These are phyloP conservation scores for Sardinella longiceps DNA, from an alignment of 2,797 vertebrate genomes.

Conservation along the genomic window DNA sequence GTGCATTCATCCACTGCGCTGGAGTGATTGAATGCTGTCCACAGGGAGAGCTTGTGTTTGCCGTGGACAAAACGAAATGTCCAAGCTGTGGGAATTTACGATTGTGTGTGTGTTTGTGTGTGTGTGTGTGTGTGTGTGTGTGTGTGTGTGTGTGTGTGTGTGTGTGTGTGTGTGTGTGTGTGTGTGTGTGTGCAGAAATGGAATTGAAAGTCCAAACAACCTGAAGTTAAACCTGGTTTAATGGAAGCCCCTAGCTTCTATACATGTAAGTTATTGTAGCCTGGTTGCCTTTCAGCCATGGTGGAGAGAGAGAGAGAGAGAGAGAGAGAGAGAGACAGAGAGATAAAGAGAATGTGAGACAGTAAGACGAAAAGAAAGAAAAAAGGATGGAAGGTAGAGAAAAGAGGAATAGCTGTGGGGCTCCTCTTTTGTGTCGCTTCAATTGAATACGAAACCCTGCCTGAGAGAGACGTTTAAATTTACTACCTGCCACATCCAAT, in stretches of 20 bases:
- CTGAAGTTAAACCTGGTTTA: background rate
- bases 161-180: background rate
- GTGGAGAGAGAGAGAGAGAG: conserved; percentile 24
- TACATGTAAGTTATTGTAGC: conserved; percentile 23
- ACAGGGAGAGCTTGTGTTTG: conserved; percentile 19
- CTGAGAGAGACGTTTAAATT: conserved; percentile 35
- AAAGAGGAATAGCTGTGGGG: conserved; percentile 8
- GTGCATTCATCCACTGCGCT: conserved; percentile 8
- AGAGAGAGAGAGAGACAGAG: conserved; percentile 27
- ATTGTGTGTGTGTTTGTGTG: background rate
- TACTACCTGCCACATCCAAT: conserved; percentile 34
- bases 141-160: background rate
- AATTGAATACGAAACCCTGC: conserved; percentile 27
- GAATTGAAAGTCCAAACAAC: conserved; percentile 23
- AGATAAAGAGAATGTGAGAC: conserved; percentile 27
- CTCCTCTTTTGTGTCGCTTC: conserved; percentile 2
- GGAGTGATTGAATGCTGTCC: conserved; percentile 18
- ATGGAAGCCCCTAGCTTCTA: conserved; percentile 8
- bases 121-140: conserved; percentile 10
- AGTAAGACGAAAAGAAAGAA: conserved; percentile 19
- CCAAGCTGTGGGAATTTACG: background rate
- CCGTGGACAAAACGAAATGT: conserved; percentile 13
- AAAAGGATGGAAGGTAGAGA: background rate
- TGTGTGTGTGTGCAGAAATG: background rate
- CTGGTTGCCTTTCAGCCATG: conserved; percentile 31